A percentile compares a stretch with the other conserved stretches of the same genome.
phyloP scores from a whole-genome alignment of 2,113 vertebrate genomes.

The Dermatemys mawii region DNA sequence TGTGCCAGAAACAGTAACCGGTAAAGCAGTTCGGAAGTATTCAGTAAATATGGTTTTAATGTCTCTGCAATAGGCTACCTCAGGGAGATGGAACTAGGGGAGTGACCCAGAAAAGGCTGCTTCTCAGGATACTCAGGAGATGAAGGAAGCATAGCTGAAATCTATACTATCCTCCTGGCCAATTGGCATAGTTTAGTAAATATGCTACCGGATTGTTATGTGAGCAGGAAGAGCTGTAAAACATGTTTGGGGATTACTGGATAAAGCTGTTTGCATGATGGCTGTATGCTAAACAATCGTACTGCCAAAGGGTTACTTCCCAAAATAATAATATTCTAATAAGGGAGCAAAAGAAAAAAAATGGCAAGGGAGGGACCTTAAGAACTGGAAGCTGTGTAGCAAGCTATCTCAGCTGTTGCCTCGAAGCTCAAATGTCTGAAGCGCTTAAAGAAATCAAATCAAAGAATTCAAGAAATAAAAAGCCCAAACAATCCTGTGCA shows the following conservation, averaged over 20 bases:
- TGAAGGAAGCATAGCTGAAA: background rate
- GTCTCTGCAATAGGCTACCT: background rate
- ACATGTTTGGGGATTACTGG: background rate
- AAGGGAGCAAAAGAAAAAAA: background rate
- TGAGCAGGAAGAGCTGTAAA: background rate
- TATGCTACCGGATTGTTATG: background rate
- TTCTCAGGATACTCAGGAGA: background rate
- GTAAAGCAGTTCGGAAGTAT: slow-evolving; percentile 28
- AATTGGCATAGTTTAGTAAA: background rate
- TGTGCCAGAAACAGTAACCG: background rate
- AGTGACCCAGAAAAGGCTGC: slow-evolving; percentile 6
- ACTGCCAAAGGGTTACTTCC: background rate
- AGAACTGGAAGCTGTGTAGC: background rate
- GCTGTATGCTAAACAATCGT: background rate
- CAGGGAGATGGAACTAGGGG: background rate
- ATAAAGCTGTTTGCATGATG: accelerated
- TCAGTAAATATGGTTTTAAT: slow-evolving; percentile 5
- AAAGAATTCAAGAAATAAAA: background rate
- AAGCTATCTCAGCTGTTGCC: background rate
- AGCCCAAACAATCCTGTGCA: background rate
- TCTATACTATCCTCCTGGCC: background rate
- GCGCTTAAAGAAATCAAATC: background rate
- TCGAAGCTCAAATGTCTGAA: accelerated
- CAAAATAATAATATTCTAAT: background rate
- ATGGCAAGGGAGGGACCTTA: background rate